phyloP scores from a whole-genome alignment of 1,140 invertebrate species.

The Leptoteleia sp. region DNA sequence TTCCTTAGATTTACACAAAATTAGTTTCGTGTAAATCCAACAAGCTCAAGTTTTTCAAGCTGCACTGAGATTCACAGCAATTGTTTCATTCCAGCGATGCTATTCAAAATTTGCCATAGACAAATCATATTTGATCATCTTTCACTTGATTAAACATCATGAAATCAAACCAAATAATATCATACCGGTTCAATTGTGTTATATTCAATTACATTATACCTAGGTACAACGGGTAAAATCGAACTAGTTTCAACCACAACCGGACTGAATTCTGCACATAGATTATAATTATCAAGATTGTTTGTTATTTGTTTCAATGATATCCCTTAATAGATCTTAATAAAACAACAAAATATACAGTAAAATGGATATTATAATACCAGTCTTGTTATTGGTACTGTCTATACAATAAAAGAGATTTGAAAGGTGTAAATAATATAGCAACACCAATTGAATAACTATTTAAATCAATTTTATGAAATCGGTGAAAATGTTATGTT shows the following conservation, averaged over 20 bases:
- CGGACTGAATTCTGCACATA: constrained; percentile 5
- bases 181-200: constrained; percentile 11
- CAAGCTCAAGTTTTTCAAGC: background rate
- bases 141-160: constrained; percentile 14
- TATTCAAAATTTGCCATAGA: constrained; percentile 6
- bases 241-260: constrained; percentile 24
- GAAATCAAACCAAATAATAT: constrained; percentile 14
- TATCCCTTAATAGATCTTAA: too few relatives aligned
- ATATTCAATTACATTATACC: constrained; percentile 25
- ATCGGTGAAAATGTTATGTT: too few relatives aligned
- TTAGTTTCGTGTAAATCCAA: constrained; percentile 5
- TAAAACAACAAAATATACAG: too few relatives aligned
- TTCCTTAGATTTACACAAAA: constrained; percentile 3
- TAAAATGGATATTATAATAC: too few relatives aligned
- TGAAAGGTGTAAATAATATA: too few relatives aligned
- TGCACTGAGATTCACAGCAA: background rate
- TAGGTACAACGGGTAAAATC: constrained; percentile 5
- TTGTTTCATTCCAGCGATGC: background rate
- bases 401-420: too few relatives aligned
- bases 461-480: too few relatives aligned
- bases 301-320: too few relatives aligned
- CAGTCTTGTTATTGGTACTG: too few relatives aligned
- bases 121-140: constrained; percentile 1
- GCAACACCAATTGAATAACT: too few relatives aligned
- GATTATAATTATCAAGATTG: too few relatives aligned